These are phyloP conservation scores for Galeopsomyia nigrocyanea DNA, from an alignment of 2,888 invertebrate species.

Conservation along the genomic window DNA sequence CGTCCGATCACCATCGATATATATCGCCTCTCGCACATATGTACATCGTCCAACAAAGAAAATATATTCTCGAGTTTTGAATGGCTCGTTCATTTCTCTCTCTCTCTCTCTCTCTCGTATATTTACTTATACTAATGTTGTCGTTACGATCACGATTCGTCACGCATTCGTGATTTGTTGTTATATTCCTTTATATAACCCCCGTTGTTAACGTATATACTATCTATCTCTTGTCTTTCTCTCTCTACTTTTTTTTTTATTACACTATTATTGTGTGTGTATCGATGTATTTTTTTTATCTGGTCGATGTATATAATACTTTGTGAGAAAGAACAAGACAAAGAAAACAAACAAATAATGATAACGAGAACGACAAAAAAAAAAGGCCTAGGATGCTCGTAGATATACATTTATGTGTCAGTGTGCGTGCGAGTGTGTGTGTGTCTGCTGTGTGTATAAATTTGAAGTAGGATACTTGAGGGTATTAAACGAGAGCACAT, in stretches of 20 bases:
- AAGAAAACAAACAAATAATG: conserved; percentile 12
- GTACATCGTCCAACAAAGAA: background rate
- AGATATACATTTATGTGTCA: conserved; percentile 50
- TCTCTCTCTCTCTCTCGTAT: conserved; percentile 2
- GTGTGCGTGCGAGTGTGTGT: conserved; percentile 1
- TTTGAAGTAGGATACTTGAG: conserved; percentile 31
- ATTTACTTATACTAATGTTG: conserved; percentile 25
- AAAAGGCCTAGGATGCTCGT: conserved; percentile 64
- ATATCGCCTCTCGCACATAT: conserved; percentile 2
- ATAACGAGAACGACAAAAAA: conserved; percentile 39
- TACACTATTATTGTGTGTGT: conserved; percentile 10
- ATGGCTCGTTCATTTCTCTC: background rate
- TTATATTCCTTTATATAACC: background rate
- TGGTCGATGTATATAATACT: conserved; percentile 18
- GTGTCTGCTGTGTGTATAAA: conserved; percentile 30
- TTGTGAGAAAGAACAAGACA: conserved; percentile 32
- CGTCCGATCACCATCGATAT: conserved; percentile 16
- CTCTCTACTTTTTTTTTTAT: background rate
- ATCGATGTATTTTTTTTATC: conserved; percentile 16
- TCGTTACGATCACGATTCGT: conserved; percentile 30
- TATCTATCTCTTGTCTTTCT: background rate
- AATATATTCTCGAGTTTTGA: background rate
- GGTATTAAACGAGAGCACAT: conserved; percentile 34
- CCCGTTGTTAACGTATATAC: background rate
- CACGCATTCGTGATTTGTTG: conserved; percentile 38